These are phyloP conservation scores for Strix aluco DNA, from an alignment of 2,113 vertebrate species.

Conservation along the genomic window DNA sequence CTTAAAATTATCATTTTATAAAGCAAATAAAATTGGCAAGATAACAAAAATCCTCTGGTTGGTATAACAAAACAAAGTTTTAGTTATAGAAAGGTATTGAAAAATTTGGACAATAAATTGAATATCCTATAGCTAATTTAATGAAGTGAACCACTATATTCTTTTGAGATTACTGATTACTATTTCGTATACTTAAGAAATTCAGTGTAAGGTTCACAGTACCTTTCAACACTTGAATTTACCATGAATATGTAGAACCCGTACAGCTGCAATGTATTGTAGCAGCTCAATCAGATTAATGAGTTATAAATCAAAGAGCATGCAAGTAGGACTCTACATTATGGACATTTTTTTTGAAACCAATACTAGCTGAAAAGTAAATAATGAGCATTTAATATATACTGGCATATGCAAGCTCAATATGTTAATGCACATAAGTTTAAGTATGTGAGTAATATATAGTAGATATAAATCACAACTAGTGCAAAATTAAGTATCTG, in stretches of 20 bases:
- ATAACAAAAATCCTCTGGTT: neutral
- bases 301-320: neutral
- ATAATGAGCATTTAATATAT: neutral
- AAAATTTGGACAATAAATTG: neutral
- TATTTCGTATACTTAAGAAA: neutral
- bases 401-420: neutral
- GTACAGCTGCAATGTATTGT: neutral
- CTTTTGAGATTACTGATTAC: neutral
- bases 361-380: neutral
- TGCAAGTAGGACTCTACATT: neutral
- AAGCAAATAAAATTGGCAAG: neutral
- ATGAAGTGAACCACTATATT: neutral
- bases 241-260: neutral
- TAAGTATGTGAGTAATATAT: neutral
- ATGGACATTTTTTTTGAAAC: neutral
- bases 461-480: neutral
- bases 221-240: neutral
- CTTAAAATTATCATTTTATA: neutral
- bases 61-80: neutral
- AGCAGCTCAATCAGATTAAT: neutral
- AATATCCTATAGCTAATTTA: neutral
- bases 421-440: neutral
- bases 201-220: neutral
- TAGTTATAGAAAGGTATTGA: neutral
- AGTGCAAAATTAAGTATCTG: neutral